Evolutionary conservation across 2,888 invertebrate genomes (phyloP), one percentile per base, ranked within the genome.

Genomic region (Amphipyra berbera): DNA sequence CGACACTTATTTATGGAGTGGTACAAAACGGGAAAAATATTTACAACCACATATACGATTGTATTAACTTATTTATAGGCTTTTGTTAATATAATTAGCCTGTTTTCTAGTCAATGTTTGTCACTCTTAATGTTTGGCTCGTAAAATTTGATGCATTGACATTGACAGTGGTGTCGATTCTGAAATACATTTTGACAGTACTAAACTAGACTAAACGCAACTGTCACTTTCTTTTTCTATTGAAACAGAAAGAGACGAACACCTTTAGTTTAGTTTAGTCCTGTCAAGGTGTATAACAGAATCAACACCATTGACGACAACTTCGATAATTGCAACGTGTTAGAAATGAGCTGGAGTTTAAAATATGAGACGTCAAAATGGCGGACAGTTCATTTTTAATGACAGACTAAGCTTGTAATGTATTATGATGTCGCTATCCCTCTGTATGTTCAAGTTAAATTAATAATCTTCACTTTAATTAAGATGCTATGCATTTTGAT

Each of bases 1-100:
- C 56, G 61, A 47, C 60, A 55, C 10, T 63, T 70, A 68, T 80
- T 79, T 78, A 79, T 78, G 64, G 52, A 27, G 37, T 46, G 56
- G 40, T 33, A 54, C 46, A 48, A 53, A 62, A 44, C 46, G 13
- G 45, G 55, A n/a, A 58, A 50, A 48, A 58, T 63, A 61, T 71
- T 68, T 49, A 63, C 30, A 14, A 46, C 49, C 47, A 48, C 41
- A 40, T 52, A 30, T 4, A 42, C 6, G 35, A 44, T 45, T 62
- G 15, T 53, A 42, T 52, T 55, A 42, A 50, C 13, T 46, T 49
- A 21, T 54, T 54, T 55, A 63, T 41, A 38, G 41, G 35, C 15
- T 47, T 53, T 54, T 54, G 30, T 47, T 61, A 3, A 2, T 50
- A 40, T 35, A 30, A 53, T 61, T 46, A 7, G 12, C 33, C 12